Base-by-base conservation (phyloP, 2,113 vertebrate species). In the Menura novaehollandiae region DNA sequence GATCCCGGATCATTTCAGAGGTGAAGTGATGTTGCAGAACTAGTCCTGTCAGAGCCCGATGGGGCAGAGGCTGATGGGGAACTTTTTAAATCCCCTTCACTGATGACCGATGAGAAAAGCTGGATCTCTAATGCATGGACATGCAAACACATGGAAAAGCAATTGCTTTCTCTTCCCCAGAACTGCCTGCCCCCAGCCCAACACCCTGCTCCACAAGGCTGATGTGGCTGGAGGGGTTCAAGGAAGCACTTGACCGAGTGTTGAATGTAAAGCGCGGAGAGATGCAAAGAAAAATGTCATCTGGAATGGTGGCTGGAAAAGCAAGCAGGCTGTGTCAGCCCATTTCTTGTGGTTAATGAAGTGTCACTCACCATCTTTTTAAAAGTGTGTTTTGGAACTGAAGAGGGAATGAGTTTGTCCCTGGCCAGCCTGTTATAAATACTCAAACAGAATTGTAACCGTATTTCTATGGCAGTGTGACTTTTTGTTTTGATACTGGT, bases 311-410 rank as follows among this genome's bases (percentile, higher is more conserved):
- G 90, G 41, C 82, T 91, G 75, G 53, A 26, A 66, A 86, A 93
- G 73, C 75, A 59, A 71, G 55, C 72, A 21, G 88, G 56, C 79
- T 92, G 43, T 81, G 86, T 81, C 88, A 92, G 85, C 69, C 88
- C 79, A 60, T 94, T 93, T 92, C 80, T 86, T 0, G 11, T 67
- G 80, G 76, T 73, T 96, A 96, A 95, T 95, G 92, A 85, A 81
- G 66, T 94, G 91, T 91, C 88, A 55, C 72, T 96, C 82, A 43
- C 90, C 72, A 66, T 85, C 82, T 83, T 58, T 86, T 84, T 15
- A 67, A 63, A 90, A 95, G 52, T 59, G 28, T 81, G 68, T 67
- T 92, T 81, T 88, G 52, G 88, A 92, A 52, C 83, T 53, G 64
- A 66, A 77, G 49, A 81, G 41, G 73, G 56, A 93, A 89, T 81